A percentile compares a stretch with the other conserved stretches of the same genome.
Conservation (phyloP, 2,888 invertebrate species). For the Drosophila limbata region DNA sequence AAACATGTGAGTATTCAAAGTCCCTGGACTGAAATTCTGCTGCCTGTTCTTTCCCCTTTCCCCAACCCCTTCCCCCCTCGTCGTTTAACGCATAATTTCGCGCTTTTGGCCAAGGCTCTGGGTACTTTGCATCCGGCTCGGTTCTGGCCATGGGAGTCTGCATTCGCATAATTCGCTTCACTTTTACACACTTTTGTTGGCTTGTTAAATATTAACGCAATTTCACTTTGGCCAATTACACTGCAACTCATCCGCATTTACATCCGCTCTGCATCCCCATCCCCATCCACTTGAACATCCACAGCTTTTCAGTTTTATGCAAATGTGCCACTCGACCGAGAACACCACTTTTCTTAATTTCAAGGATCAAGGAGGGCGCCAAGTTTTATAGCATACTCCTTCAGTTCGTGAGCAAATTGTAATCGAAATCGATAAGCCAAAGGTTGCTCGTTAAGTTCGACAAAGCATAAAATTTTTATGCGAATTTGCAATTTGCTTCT, state of each 20-base stretch:
- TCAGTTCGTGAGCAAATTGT: slow-evolving; percentile 33
- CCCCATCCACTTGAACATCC: slow-evolving; percentile 20
- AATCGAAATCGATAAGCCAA: slow-evolving; percentile 56
- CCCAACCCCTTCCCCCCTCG: neutral
- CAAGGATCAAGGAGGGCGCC: slow-evolving; percentile 31
- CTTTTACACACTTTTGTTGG: slow-evolving; percentile 63
- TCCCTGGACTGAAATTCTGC: slow-evolving; percentile 4
- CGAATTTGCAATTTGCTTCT: slow-evolving; percentile 60
- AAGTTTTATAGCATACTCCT: slow-evolving; percentile 43
- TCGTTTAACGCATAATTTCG: slow-evolving; percentile 57
- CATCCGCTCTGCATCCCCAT: neutral
- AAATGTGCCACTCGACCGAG: slow-evolving; percentile 51
- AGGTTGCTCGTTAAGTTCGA: slow-evolving; percentile 72
- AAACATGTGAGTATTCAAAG: slow-evolving; percentile 22
- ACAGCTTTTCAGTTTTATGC: slow-evolving; percentile 59
- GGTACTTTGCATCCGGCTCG: slow-evolving; percentile 24
- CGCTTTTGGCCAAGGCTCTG: slow-evolving; percentile 32
- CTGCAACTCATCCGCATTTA: slow-evolving; percentile 61
- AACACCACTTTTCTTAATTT: slow-evolving; percentile 59
- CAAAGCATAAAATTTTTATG: slow-evolving; percentile 66
- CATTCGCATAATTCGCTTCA: slow-evolving; percentile 51
- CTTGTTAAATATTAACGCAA: slow-evolving; percentile 81
- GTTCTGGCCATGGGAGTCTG: slow-evolving; percentile 15
- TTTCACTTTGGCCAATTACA: slow-evolving; percentile 78
- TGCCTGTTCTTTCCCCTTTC: neutral